These are phyloP conservation scores for Drosophila macrospina DNA, from an alignment of 2,888 invertebrate species.

Conservation along the genomic window DNA sequence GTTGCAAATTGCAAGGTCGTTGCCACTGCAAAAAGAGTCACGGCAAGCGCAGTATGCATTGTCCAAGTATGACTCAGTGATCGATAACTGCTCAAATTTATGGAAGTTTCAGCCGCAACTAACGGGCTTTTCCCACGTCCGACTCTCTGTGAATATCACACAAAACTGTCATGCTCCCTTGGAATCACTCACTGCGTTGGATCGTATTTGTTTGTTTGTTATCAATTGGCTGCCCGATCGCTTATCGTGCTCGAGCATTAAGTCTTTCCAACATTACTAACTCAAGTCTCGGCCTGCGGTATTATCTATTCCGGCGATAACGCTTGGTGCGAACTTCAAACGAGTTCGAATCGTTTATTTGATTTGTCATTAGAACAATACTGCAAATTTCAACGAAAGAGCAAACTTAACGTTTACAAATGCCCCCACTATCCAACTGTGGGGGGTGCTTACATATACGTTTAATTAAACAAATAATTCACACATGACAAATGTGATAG, in stretches of 20 bases:
- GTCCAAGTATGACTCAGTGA: conserved; percentile 54
- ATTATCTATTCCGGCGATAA: conserved; percentile 46
- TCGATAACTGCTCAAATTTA: neutral
- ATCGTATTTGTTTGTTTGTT: conserved; percentile 47
- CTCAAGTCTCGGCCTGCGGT: conserved; percentile 31
- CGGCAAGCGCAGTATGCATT: conserved; percentile 40
- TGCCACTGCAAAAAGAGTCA: conserved; percentile 36
- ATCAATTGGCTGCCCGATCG: conserved; percentile 25
- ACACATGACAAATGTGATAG: conserved; percentile 4
- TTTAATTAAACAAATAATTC: conserved; percentile 14
- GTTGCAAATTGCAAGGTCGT: neutral
- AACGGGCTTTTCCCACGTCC: conserved; percentile 37
- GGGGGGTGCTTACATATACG: neutral
- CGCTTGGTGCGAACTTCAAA: conserved; percentile 29
- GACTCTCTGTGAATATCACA: conserved; percentile 38
- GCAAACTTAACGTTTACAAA: conserved; percentile 4
- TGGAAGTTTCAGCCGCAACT: conserved; percentile 5
- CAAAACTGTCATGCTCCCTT: conserved; percentile 35
- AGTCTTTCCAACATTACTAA: conserved; percentile 35
- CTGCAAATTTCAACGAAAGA: conserved; percentile 23
- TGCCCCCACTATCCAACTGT: neutral
- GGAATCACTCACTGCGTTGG: conserved; percentile 12
- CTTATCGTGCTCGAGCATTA: conserved; percentile 49
- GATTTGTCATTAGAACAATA: conserved; percentile 52
- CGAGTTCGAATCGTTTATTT: conserved; percentile 43